A percentile compares a stretch with the other conserved stretches of the same genome.
Evolutionary conservation across 2,113 vertebrate species (phyloP).

Genomic region (Pseudorectes ferrugineus): DNA sequence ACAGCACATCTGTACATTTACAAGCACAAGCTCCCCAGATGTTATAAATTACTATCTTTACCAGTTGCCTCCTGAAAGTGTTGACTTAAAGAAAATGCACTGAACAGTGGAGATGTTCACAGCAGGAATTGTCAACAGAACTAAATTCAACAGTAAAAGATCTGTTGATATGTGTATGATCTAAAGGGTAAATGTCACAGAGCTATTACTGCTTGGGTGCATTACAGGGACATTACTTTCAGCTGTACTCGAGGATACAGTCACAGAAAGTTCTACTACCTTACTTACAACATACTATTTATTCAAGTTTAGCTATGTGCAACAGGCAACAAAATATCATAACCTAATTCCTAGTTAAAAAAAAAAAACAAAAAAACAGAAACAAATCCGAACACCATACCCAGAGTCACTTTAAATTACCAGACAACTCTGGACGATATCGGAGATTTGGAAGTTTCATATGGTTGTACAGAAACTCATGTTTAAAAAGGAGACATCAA

Average conservation of each 20-base stretch:
- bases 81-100: conserved; percentile 48
- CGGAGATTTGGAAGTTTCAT: neutral
- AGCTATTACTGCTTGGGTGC: neutral
- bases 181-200: neutral
- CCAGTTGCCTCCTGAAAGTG: conserved; percentile 39
- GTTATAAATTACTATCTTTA: conserved; percentile 53
- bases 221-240: neutral
- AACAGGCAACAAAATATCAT: conserved; percentile 9
- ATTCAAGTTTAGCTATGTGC: neutral
- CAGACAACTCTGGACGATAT: neutral
- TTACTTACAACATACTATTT: neutral
- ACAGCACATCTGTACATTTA: conserved; percentile 24
- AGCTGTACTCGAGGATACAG: neutral
- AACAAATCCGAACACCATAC: neutral
- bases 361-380: neutral
- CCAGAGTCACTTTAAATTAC: neutral
- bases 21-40: conserved; percentile 41
- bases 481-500: neutral
- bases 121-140: conserved; percentile 60
- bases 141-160: neutral
- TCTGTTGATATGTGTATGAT: conserved; percentile 1
- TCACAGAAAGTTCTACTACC: neutral
- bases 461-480: neutral
- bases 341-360: neutral
- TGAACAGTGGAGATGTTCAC: conserved; percentile 56